Conservation (phyloP, 2,888 invertebrate species). For the Dichetophora obliterata region DNA sequence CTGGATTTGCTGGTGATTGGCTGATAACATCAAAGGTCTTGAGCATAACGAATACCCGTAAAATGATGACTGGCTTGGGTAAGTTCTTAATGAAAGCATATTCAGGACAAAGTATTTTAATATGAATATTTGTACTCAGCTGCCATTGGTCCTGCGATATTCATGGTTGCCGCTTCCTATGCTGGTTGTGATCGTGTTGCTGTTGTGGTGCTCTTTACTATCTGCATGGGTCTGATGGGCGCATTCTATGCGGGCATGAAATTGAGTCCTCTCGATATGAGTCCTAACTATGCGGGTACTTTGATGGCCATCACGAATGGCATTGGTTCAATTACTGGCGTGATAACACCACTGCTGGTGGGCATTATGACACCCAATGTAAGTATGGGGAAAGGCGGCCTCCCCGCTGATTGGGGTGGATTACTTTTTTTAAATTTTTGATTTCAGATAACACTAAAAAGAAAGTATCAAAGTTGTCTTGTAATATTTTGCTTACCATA, state of each 20-base stretch:
- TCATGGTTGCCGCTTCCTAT: conserved; percentile 78
- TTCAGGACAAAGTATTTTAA: neutral
- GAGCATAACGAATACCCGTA: conserved; percentile 67
- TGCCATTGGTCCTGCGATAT: conserved; percentile 77
- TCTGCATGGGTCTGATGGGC: conserved; percentile 80
- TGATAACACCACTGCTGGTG: conserved; percentile 78
- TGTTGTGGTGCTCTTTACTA: conserved; percentile 76
- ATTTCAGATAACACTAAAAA: too few relatives aligned
- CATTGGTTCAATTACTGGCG: conserved; percentile 80
- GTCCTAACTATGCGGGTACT: conserved; percentile 77
- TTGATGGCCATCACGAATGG: conserved; percentile 80
- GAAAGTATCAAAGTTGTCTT: too few relatives aligned
- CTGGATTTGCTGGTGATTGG: conserved; percentile 79
- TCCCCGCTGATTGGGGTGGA: too few relatives aligned
- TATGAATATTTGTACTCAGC: conserved; percentile 66
- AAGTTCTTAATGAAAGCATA: conserved; percentile 55
- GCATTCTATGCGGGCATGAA: conserved; percentile 80
- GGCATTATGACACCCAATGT: conserved; percentile 77
- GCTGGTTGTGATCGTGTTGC: conserved; percentile 76
- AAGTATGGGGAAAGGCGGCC: conserved; percentile 65
- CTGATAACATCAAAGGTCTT: conserved; percentile 74
- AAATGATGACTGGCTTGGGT: conserved; percentile 78
- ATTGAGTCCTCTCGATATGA: conserved; percentile 77
- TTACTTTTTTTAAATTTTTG: too few relatives aligned
- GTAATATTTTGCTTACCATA: too few relatives aligned